Percentiles rank a stretch among this genome's conserved stretches.
Evolutionary conservation across 92 coral and sea anemone species (phyloP).

Genomic region (Parazoanthus darwini): DNA sequence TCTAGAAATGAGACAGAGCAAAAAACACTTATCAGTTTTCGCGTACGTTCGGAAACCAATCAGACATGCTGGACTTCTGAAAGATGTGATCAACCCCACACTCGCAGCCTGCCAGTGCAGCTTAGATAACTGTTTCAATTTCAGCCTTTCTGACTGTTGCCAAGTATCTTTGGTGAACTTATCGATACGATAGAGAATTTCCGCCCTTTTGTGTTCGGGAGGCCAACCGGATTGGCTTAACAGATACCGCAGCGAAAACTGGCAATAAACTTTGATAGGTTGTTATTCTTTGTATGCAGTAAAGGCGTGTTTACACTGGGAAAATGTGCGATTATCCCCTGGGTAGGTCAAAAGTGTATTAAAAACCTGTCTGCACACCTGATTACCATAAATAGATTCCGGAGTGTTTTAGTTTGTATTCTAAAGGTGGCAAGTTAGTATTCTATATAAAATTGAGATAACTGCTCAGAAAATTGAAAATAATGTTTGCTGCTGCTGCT

Average conservation of each 20-base stretch:
- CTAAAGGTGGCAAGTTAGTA: conserved; percentile 8
- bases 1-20: background rate
- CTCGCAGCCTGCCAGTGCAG: background rate
- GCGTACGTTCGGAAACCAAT: conserved; percentile 21
- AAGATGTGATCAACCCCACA: too few relatives aligned
- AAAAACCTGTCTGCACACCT: conserved; percentile 16
- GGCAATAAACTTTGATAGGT: conserved; percentile 13
- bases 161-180: conserved; percentile 46
- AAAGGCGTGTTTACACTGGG: conserved; percentile 31
- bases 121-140: background rate
- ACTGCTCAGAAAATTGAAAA: conserved; percentile 6
- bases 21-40: conserved; percentile 31
- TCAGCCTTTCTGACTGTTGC: conserved; percentile 34
- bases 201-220: conserved; percentile 41
- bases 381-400: conserved; percentile 43
- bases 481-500: background rate
- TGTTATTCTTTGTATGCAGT: conserved; percentile 1
- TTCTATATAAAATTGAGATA: background rate
- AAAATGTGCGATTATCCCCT: conserved; percentile 37
- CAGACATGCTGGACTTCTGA: background rate
- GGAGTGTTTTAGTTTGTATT: conserved; percentile 31
- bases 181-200: conserved; percentile 32
- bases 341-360: conserved; percentile 42
- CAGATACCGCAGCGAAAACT: conserved; percentile 13
- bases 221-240: conserved; percentile 20